Percentiles rank a stretch among this genome's conserved stretches.
Conservation (phyloP, 2,797 vertebrate genomes). For the Syngnathus rostellatus region DNA sequence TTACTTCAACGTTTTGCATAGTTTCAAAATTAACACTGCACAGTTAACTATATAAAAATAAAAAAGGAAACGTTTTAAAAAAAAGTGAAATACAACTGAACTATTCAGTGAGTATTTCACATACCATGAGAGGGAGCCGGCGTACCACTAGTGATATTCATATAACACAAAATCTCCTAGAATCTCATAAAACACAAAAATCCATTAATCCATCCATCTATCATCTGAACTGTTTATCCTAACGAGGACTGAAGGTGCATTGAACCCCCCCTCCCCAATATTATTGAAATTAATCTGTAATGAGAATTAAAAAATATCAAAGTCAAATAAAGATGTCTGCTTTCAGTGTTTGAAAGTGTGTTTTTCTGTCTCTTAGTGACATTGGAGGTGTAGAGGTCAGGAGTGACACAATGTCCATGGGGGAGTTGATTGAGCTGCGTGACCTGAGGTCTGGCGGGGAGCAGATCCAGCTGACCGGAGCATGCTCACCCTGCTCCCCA, state of each 20-base stretch:
- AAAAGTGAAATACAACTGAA: not conserved
- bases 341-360: not conserved
- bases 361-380: slow-evolving; percentile 5
- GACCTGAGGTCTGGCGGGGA: slow-evolving; percentile 65
- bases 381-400: slow-evolving; percentile 19
- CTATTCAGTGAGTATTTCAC: not conserved
- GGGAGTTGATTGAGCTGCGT: slow-evolving; percentile 84
- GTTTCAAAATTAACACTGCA: not conserved
- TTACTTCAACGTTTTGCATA: not conserved
- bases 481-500: slow-evolving; percentile 51
- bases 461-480: slow-evolving; percentile 52
- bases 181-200: no score
- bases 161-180: no score
- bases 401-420: slow-evolving; percentile 60
- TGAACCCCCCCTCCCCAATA: no score
- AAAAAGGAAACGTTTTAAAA: not conserved
- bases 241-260: no score
- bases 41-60: not conserved
- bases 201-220: no score
- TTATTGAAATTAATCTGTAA: no score
- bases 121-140: not conserved
- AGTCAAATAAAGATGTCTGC: no score
- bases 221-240: no score
- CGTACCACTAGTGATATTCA: not conserved
- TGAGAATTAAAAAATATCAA: no score